Evolutionary conservation across 2,113 vertebrate species (phyloP).

Genomic region (Myotis brandtii): DNA sequence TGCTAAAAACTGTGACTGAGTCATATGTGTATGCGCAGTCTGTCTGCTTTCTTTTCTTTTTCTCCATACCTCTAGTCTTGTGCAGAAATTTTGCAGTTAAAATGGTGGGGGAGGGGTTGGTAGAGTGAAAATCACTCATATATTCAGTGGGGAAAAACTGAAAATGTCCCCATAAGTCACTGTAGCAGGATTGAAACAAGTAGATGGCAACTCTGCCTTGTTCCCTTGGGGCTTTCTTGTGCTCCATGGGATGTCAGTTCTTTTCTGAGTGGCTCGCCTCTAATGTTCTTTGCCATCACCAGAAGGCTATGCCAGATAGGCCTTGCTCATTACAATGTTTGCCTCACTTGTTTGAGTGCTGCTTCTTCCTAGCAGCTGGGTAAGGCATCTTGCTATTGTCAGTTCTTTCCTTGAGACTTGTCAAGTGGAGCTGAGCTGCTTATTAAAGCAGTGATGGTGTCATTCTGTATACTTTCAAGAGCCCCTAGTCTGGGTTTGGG

Average conservation of each 20-base stretch:
- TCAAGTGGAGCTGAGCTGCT: constrained; percentile 47
- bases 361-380: constrained; percentile 20
- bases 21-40: neutral
- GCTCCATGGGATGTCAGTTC: neutral
- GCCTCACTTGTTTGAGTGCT: neutral
- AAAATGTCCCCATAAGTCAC: constrained; percentile 9
- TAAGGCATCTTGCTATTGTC: constrained; percentile 53
- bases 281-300: constrained; percentile 59
- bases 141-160: neutral
- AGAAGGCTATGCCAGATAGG: neutral
- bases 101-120: neutral
- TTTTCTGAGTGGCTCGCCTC: neutral
- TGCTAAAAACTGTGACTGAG: neutral
- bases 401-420: constrained; percentile 43
- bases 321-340: constrained; percentile 13
- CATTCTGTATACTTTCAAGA: constrained; percentile 24
- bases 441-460: neutral
- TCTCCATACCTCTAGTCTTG: neutral
- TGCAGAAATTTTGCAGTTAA: neutral
- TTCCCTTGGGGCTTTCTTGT: neutral
- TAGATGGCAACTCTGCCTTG: neutral
- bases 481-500: neutral
- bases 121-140: neutral
- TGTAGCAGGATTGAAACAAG: constrained; percentile 3
- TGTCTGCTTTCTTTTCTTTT: neutral